These are phyloP conservation scores for Galemys pyrenaicus DNA, from an alignment of 2,113 vertebrate species.

Conservation along the genomic window DNA sequence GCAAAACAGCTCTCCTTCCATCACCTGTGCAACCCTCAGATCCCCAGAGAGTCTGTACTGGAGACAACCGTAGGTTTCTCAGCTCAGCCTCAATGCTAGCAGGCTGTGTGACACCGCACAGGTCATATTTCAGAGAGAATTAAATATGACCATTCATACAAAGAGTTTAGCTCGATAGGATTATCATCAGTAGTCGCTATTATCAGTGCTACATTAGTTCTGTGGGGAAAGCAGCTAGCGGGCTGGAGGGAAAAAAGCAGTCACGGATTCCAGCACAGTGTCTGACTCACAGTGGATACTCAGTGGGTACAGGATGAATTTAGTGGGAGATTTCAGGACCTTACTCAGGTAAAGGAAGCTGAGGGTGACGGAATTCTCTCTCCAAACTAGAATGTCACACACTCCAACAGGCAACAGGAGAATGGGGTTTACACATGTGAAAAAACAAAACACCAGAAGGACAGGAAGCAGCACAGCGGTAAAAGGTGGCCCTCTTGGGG, in stretches of 20 bases:
- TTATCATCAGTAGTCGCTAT: neutral
- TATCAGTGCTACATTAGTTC: neutral
- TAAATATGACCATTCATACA: neutral
- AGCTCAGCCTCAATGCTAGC: neutral
- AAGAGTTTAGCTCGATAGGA: neutral
- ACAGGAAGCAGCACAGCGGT: neutral
- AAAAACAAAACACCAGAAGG: neutral
- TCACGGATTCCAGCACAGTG: neutral
- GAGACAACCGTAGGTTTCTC: neutral
- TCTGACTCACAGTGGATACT: neutral
- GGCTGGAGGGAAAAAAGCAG: neutral
- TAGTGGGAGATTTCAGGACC: neutral
- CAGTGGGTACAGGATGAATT: neutral
- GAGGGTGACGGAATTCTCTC: slow-evolving; percentile 3
- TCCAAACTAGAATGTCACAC: neutral
- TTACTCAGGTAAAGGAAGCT: neutral
- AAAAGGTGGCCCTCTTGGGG: neutral
- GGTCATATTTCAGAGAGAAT: neutral
- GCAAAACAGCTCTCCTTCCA: neutral
- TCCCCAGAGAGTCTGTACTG: neutral
- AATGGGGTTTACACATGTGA: neutral
- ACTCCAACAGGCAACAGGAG: neutral
- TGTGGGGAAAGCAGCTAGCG: neutral
- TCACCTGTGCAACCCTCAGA: neutral
- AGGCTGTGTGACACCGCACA: neutral